Evolutionary conservation across 2,113 vertebrate species (phyloP).

Genomic region (Atrichornis clamosus): DNA sequence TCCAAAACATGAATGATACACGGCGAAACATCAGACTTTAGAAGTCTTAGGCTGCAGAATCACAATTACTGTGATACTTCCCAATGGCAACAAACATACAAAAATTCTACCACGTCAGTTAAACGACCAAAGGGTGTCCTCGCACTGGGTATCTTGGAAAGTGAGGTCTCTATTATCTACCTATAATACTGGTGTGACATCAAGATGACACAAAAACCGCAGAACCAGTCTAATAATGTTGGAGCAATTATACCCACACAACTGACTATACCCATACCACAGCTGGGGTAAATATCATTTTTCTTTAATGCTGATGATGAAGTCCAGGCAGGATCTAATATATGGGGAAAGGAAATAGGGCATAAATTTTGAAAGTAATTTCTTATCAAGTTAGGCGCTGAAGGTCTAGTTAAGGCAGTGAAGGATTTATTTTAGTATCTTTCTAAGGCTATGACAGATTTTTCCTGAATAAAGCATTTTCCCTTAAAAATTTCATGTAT

Average conservation of each 20-base stretch:
- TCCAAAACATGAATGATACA: background rate
- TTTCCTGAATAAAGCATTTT: conserved; percentile 58
- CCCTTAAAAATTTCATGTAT: conserved; percentile 15
- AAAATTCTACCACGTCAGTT: background rate
- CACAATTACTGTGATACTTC: conserved; percentile 10
- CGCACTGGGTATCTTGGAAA: background rate
- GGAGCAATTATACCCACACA: background rate
- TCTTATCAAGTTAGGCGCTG: conserved; percentile 35
- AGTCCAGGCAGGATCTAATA: background rate
- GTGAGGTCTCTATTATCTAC: background rate
- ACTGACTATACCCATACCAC: background rate
- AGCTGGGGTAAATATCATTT: background rate
- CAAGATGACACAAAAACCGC: background rate
- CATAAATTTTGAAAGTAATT: conserved; percentile 22
- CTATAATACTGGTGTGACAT: background rate
- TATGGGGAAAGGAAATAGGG: background rate
- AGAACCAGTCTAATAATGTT: background rate
- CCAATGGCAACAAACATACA: background rate
- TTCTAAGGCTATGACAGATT: conserved; percentile 58
- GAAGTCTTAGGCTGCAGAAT: background rate
- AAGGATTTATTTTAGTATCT: conserved; percentile 43
- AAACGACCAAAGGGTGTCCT: background rate
- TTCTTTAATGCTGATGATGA: background rate
- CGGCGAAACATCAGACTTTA: background rate
- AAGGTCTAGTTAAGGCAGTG: conserved; percentile 63